Evolutionary conservation across 2,888 invertebrate species (phyloP), one percentile per base, ranked within the genome.

Genomic region (Clusia tigrina): DNA sequence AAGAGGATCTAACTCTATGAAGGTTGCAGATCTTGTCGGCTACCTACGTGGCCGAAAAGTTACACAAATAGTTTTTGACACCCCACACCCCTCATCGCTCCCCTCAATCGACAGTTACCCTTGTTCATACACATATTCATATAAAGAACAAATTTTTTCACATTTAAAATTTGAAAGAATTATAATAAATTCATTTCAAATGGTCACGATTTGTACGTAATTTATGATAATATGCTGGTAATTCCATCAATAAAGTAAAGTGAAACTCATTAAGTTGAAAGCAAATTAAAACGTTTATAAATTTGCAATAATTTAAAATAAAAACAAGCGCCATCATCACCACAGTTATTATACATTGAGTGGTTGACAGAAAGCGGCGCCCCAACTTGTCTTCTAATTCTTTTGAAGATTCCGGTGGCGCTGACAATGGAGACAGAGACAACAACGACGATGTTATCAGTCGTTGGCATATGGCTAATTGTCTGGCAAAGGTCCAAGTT

Each of bases 231-330:
- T 24, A 74, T 72, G 69, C 73, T 74, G 74, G 74, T 73, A 73
- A 77, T 77, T 77, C 76, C 78, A 75, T 75, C 74, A 74, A 77
- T 74, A 77, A 73, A 75, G 76, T 77, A 72, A 73, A 75, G 69
- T 68, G 69, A 77, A 76, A 69, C 76, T 75, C 77, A 75, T 75
- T 75, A 75, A 76, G 65, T 69, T 53, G 55, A 58, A 66, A 66
- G 67, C 66, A 68, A 68, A 71, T 67, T 66, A 65, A 67, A 60
- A 66, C 57, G 58, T 53, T 53, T 62, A 25, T 53, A 37, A 57
- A 57, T 52, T 61, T 61, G 56, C 62, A 53, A 62, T 58, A 51
- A 48, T 51, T 73, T 54, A 60, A 53, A 62, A 54, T 15, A 42
- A 26, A 48, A 48, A 38, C 24, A 48, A 57, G 57, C 24, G 57